A percentile compares a stretch with the other conserved stretches of the same genome.
Evolutionary conservation across 1,140 invertebrate genomes (phyloP).

Genomic region (Conus betulinus): DNA sequence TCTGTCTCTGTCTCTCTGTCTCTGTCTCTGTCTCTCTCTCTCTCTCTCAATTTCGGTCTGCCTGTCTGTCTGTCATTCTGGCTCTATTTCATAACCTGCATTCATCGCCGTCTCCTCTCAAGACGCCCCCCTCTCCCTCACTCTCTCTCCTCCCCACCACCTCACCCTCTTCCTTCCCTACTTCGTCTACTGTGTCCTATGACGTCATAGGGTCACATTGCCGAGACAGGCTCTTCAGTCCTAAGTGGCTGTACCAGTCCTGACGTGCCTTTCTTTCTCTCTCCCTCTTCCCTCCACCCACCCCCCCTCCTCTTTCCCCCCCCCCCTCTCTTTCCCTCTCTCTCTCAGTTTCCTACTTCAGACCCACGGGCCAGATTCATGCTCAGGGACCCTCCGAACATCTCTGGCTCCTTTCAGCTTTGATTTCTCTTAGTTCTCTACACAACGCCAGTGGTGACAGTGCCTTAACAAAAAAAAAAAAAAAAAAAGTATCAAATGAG

Average conservation of each 20-base stretch:
- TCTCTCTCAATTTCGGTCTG: too few species aligned
- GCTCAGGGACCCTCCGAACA: too few species aligned
- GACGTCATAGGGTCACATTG: neutral
- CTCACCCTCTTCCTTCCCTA: neutral
- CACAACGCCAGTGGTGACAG: too few species aligned
- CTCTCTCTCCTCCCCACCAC: neutral
- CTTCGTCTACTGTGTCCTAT: neutral
- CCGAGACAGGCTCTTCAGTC: neutral
- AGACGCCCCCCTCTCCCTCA: neutral
- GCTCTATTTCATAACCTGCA: too few species aligned
- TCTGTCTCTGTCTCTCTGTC: too few species aligned
- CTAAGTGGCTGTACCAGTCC: neutral
- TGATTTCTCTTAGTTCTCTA: too few species aligned
- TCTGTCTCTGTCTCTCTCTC: too few species aligned
- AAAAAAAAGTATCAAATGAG: too few species aligned
- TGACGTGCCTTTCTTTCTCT: neutral
- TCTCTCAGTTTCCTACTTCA: too few species aligned
- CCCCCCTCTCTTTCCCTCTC: neutral
- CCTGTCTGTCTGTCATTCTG: neutral
- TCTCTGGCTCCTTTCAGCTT: too few species aligned
- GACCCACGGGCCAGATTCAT: too few species aligned
- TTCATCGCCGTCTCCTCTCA: neutral
- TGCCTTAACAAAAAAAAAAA: too few species aligned
- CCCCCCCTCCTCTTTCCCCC: neutral
- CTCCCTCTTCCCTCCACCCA: neutral